A percentile compares a stretch with the other conserved stretches of the same genome.
Evolutionary conservation across 2,888 invertebrate genomes (phyloP).

Genomic region (Ophion ventricosus): DNA sequence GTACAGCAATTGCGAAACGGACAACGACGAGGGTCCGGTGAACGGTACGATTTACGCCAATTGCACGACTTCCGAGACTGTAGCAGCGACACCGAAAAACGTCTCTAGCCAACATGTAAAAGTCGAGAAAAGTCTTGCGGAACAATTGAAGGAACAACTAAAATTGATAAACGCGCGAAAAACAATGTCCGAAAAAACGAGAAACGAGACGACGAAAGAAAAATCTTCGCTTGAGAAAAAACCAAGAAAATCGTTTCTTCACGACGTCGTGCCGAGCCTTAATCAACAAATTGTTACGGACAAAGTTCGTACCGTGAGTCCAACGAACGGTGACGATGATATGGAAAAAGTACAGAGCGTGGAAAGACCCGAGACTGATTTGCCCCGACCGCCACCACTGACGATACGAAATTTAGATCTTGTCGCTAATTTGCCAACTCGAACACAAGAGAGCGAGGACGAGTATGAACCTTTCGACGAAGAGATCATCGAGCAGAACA

Average conservation of each 20-base stretch:
- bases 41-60: conserved; percentile 70
- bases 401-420: conserved; percentile 76
- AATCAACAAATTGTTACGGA: conserved; percentile 45
- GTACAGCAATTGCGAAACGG: conserved; percentile 76
- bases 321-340: conserved; percentile 54
- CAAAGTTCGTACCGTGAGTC: conserved; percentile 41
- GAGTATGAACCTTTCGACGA: conserved; percentile 80
- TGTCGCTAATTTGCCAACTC: conserved; percentile 78
- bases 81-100: conserved; percentile 53
- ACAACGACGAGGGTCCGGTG: conserved; percentile 33
- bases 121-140: conserved; percentile 71
- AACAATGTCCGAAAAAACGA: conserved; percentile 67
- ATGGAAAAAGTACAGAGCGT: conserved; percentile 36
- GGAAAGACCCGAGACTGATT: conserved; percentile 63
- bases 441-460: conserved; percentile 78
- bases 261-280: conserved; percentile 62
- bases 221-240: conserved; percentile 41
- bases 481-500: conserved; percentile 74
- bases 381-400: conserved; percentile 72
- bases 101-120: conserved; percentile 69
- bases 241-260: conserved; percentile 76
- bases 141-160: conserved; percentile 76
- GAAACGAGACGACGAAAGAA: conserved; percentile 67
- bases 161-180: conserved; percentile 69
- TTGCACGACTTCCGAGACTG: conserved; percentile 59